These are phyloP conservation scores for Disparrhopalites patrizii DNA, from an alignment of 2,888 invertebrate species.

Conservation along the genomic window DNA sequence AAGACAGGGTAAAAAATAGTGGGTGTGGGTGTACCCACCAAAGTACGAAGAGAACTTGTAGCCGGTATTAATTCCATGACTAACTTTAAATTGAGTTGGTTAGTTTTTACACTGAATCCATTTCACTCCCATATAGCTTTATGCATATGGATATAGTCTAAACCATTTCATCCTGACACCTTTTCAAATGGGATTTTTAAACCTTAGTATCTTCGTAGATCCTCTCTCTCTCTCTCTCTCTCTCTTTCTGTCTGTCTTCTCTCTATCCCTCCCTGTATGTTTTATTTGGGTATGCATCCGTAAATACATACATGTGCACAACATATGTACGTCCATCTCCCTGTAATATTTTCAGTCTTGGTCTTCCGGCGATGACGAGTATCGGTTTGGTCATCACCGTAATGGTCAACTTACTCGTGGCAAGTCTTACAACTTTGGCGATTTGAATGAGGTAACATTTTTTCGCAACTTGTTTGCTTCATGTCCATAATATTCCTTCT, in stretches of 20 bases:
- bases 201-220: too few species aligned
- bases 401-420: slow-evolving; percentile 30
- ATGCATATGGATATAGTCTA: too few species aligned
- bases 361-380: slow-evolving; percentile 36
- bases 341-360: slow-evolving; percentile 35
- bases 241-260: not conserved
- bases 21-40: not conserved
- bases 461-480: slow-evolving; percentile 15
- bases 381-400: slow-evolving; percentile 28
- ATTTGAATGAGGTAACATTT: slow-evolving; percentile 30
- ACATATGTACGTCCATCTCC: too few species aligned
- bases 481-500: not conserved
- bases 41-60: not conserved
- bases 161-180: too few species aligned
- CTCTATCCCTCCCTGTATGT: too few species aligned
- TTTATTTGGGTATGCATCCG: too few species aligned
- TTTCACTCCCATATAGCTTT: too few species aligned
- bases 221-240: too few species aligned
- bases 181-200: too few species aligned
- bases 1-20: slow-evolving; percentile 8
- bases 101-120: too few species aligned
- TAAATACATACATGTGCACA: too few species aligned
- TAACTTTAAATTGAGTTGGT: slow-evolving; percentile 4
- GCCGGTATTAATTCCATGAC: not conserved
- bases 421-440: slow-evolving; percentile 34